Conservation (phyloP, 2,888 invertebrate genomes). For the Ormyrus pomaceus region DNA sequence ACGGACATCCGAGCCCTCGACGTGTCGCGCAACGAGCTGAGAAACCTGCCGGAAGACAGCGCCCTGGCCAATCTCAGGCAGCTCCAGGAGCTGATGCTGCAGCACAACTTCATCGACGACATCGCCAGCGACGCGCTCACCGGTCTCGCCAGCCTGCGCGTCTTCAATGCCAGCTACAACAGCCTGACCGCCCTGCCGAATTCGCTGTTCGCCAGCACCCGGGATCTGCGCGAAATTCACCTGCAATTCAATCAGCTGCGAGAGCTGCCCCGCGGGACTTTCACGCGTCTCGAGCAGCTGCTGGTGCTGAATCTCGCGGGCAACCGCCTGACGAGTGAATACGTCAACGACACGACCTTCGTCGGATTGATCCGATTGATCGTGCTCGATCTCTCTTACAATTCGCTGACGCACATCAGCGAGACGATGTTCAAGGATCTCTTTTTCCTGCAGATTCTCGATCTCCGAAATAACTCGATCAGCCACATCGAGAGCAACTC, state of each 20-base stretch:
- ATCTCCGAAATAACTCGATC: slow-evolving; percentile 91
- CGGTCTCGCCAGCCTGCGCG: slow-evolving; percentile 86
- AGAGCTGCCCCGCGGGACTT: slow-evolving; percentile 88
- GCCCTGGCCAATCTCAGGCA: slow-evolving; percentile 86
- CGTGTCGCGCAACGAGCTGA: slow-evolving; percentile 88
- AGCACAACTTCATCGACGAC: slow-evolving; percentile 89
- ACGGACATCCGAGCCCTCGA: slow-evolving; percentile 87
- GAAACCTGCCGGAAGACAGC: slow-evolving; percentile 84
- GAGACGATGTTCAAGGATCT: slow-evolving; percentile 91
- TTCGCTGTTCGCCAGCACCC: slow-evolving; percentile 87
- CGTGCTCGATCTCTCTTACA: slow-evolving; percentile 90
- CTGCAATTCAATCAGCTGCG: slow-evolving; percentile 90
- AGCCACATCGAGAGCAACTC: slow-evolving; percentile 93
- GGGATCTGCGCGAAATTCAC: slow-evolving; percentile 89
- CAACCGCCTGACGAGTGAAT: slow-evolving; percentile 90
- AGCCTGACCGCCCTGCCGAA: slow-evolving; percentile 88
- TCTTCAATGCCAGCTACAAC: slow-evolving; percentile 92
- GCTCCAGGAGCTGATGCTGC: slow-evolving; percentile 86
- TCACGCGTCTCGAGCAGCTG: slow-evolving; percentile 89
- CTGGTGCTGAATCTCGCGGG: slow-evolving; percentile 89
- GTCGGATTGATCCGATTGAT: slow-evolving; percentile 89
- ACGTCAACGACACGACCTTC: slow-evolving; percentile 90
- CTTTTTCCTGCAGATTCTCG: slow-evolving; percentile 90
- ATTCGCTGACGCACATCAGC: slow-evolving; percentile 89
- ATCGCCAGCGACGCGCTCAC: slow-evolving; percentile 88